Conservation (phyloP, 2,888 invertebrate species). For the Stenoptilia bipunctidactyla region DNA sequence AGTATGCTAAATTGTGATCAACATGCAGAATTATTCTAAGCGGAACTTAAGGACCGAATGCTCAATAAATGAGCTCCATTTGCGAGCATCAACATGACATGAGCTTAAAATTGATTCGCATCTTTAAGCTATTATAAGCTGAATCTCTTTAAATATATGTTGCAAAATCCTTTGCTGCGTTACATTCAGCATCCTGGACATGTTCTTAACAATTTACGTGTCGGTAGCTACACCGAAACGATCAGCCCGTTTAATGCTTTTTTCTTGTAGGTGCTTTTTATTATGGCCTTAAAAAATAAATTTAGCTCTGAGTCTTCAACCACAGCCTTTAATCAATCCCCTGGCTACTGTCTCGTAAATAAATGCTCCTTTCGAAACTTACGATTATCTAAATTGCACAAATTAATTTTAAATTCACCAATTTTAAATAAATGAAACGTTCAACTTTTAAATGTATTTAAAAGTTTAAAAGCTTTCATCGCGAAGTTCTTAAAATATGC, state of each 20-base stretch:
- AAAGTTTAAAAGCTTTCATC: no score
- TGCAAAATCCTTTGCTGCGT: conserved; percentile 22
- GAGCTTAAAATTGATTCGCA: conserved; percentile 18
- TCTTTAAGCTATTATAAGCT: conserved; percentile 18
- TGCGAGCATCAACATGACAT: conserved; percentile 16
- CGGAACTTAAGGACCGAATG: conserved; percentile 14
- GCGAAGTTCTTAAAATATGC: no score
- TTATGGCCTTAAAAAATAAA: neutral
- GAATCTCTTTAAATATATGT: conserved; percentile 24
- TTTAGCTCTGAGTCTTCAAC: neutral
- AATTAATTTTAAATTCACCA: no score
- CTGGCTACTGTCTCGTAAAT: no score
- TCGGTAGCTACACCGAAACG: conserved; percentile 25
- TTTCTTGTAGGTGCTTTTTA: neutral
- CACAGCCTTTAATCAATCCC: no score
- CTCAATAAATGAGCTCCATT: conserved; percentile 18
- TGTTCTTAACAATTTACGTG: conserved; percentile 20
- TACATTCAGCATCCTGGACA: conserved; percentile 14
- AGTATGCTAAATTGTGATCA: neutral
- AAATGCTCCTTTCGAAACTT: no score
- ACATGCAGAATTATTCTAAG: conserved; percentile 5
- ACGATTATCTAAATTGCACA: no score
- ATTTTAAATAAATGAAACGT: no score
- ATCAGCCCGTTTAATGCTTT: conserved; percentile 14
- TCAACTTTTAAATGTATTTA: no score